A percentile compares a stretch with the other conserved stretches of the same genome.
These are phyloP conservation scores for Cyanistes caeruleus DNA, from an alignment of 2,113 vertebrate species.

Conservation along the genomic window DNA sequence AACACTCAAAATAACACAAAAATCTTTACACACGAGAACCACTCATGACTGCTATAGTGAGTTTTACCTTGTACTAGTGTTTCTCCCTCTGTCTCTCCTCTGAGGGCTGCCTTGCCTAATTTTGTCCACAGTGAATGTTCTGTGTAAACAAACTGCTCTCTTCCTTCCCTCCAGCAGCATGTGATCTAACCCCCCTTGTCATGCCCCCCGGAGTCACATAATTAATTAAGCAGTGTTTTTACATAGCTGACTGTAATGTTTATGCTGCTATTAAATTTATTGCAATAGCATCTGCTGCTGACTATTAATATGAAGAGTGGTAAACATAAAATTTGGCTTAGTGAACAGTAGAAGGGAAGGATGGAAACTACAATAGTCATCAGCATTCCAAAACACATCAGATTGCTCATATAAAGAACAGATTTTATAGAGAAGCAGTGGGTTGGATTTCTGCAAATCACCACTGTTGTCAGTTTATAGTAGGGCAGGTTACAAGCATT, in stretches of 20 bases:
- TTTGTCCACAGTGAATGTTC: not conserved
- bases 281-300: constrained; percentile 15
- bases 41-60: not conserved
- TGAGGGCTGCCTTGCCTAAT: not conserved
- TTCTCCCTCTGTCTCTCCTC: not conserved
- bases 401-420: not conserved
- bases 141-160: not conserved
- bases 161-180: not conserved
- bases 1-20: not conserved
- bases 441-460: not conserved
- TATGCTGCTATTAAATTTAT: not conserved
- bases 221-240: not conserved
- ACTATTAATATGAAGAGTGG: not conserved
- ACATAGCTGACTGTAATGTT: not conserved
- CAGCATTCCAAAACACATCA: not conserved
- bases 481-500: not conserved
- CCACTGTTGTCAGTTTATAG: not conserved
- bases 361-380: not conserved
- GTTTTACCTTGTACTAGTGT: not conserved
- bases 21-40: not conserved
- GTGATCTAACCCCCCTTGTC: not conserved
- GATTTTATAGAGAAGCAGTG: not conserved
- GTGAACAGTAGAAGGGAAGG: not conserved
- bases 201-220: not conserved
- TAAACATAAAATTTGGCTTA: not conserved